Evolutionary conservation across 2,797 vertebrate species (phyloP), one percentile per base, ranked within the genome.

Genomic region (Coccyzus lansbergi): DNA sequence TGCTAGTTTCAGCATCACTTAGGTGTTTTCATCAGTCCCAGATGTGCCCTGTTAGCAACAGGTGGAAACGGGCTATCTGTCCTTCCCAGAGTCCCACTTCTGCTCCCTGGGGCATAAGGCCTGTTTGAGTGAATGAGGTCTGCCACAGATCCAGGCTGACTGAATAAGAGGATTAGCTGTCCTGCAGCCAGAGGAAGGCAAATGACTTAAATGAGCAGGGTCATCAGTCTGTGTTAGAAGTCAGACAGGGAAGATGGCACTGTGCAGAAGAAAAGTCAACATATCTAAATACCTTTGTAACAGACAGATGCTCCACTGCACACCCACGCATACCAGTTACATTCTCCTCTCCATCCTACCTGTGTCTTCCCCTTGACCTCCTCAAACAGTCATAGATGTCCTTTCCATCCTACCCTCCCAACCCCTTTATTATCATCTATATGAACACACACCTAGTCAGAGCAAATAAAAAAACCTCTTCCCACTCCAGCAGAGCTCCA

Each of bases 311-410:
- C 34, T 91, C 59, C 48, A 56, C 69, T 81, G 72, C 46, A 24
- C 24, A 71, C 64, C 64, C 44, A 72, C 0, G 0, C 0, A 3
- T 40, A 49, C 20, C 36, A 76, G 14, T 51, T 58, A 52, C 44
- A 22, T 86, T 84, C 59, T 87, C 40, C 59, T 84, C 40, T 76
- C 44, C n/a, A 11, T 55, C 26, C 70, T 46, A 75, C 28, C 49
- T 26, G 1, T 28, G 36, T 28, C 58, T 21, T 86, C 15, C 12
- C 20, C 28, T 49, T 70, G 52, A 80, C 21, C 17, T 75, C 46
- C 63, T 70, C 75, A 44, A 63, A 68, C 11, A 71, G 64, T 17
- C 52, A 74, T 16, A 0, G 49, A 67, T 21, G 33, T 8, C 42
- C 33, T 56, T 85, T 74, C 64, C 49, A 49, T 25, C 28, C 36